Conservation (phyloP, 2,113 vertebrate species). For the Barnardius zonarius region DNA sequence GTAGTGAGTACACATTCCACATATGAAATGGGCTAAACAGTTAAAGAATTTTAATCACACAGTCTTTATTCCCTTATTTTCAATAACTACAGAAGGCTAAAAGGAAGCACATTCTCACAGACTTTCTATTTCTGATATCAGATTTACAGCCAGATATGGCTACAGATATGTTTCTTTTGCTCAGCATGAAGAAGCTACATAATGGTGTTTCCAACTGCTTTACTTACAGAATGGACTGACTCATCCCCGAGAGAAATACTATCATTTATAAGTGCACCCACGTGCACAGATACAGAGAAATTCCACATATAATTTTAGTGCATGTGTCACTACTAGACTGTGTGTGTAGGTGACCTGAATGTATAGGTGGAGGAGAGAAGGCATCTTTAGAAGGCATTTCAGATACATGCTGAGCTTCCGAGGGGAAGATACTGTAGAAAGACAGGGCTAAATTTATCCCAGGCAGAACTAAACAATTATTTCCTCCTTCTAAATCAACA, state of each 20-base stretch:
- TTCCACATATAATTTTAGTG: not conserved
- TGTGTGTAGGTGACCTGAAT: not conserved
- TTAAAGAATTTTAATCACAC: not conserved
- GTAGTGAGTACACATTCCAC: not conserved
- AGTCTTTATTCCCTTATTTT: not conserved
- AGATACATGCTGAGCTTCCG: not conserved
- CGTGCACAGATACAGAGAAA: not conserved
- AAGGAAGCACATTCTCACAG: not conserved
- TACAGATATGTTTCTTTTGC: not conserved
- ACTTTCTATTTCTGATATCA: not conserved
- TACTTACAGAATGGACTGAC: not conserved
- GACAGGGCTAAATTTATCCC: not conserved
- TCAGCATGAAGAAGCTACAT: not conserved
- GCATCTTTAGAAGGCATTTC: not conserved
- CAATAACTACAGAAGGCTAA: not conserved
- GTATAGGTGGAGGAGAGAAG: not conserved
- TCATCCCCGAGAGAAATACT: not conserved
- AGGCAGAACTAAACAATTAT: not conserved
- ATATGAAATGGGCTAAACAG: not conserved
- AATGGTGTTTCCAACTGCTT: not conserved
- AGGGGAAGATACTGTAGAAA: not conserved
- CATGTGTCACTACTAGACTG: not conserved
- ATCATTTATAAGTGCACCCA: not conserved
- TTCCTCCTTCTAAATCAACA: not conserved
- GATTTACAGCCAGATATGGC: not conserved